Evolutionary conservation across 2,888 invertebrate species (phyloP).

Genomic region (Rhorus exstirpatorius): DNA sequence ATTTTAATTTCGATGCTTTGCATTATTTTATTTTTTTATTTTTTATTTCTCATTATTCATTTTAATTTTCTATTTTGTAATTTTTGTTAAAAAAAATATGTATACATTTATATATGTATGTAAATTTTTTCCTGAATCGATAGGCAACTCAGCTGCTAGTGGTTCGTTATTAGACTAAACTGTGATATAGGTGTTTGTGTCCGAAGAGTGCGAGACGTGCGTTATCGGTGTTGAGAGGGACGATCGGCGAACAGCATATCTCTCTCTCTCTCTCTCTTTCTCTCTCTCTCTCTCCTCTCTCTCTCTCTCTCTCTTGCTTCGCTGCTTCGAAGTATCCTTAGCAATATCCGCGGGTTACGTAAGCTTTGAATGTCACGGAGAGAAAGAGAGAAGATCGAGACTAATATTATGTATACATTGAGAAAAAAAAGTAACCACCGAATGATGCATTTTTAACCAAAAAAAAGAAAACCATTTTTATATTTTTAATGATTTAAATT

Average conservation of each 20-base stretch:
- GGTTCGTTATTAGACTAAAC: conserved; percentile 28
- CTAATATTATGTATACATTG: not conserved
- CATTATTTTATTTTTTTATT: conserved; percentile 2
- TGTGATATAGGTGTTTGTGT: not conserved
- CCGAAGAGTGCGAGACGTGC: conserved; percentile 57
- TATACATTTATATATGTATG: no score
- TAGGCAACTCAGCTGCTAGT: conserved; percentile 39
- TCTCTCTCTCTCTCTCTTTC: conserved; percentile 1
- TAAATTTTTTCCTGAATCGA: not conserved
- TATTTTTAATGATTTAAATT: no score
- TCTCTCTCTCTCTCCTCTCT: conserved; percentile 3
- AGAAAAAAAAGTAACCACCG: conserved; percentile 14
- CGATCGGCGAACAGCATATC: conserved; percentile 55
- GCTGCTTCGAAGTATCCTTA: conserved; percentile 40
- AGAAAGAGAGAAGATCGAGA: conserved; percentile 24
- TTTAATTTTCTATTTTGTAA: no score
- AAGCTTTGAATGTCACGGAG: conserved; percentile 58
- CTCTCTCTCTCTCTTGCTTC: conserved; percentile 19
- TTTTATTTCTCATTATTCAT: no score
- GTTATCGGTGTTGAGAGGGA: conserved; percentile 59
- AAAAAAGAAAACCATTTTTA: no score
- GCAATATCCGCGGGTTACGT: conserved; percentile 54
- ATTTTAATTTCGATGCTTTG: no score
- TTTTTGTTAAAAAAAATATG: conserved; percentile 35
- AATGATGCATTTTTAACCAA: not conserved